Percentiles rank a stretch among this genome's conserved stretches.
Evolutionary conservation across 2,888 invertebrate genomes (phyloP).

Genomic region (Agrotis segetum): DNA sequence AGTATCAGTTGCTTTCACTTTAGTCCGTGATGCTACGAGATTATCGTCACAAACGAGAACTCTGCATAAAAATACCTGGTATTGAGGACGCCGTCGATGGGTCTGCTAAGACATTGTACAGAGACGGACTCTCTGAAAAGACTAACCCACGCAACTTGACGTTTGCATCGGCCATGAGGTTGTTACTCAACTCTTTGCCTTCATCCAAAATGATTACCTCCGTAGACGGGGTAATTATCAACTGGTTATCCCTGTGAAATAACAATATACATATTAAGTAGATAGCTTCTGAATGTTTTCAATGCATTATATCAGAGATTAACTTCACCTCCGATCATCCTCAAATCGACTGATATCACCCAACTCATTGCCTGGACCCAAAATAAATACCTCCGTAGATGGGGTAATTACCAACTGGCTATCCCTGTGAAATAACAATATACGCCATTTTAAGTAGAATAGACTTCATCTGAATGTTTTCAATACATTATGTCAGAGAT

Average conservation of each 20-base stretch:
- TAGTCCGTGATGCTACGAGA: too few species aligned
- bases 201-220: not conserved
- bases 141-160: not conserved
- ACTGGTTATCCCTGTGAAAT: not conserved
- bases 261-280: not conserved
- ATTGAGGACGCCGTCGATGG: too few species aligned
- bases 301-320: not conserved
- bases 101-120: too few species aligned
- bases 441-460: not conserved
- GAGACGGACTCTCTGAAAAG: too few species aligned
- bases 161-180: not conserved
- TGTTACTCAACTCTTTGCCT: not conserved
- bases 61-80: too few species aligned
- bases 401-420: not conserved
- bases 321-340: too few species aligned
- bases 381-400: not conserved
- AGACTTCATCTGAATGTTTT: not conserved
- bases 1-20: too few species aligned
- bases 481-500: not conserved
- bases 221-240: not conserved
- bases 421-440: not conserved
- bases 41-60: too few species aligned
- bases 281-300: not conserved
- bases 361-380: not conserved
- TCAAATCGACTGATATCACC: too few species aligned